Base-by-base conservation (phyloP, 1,140 invertebrate genomes). In the Amyelois transitella region DNA sequence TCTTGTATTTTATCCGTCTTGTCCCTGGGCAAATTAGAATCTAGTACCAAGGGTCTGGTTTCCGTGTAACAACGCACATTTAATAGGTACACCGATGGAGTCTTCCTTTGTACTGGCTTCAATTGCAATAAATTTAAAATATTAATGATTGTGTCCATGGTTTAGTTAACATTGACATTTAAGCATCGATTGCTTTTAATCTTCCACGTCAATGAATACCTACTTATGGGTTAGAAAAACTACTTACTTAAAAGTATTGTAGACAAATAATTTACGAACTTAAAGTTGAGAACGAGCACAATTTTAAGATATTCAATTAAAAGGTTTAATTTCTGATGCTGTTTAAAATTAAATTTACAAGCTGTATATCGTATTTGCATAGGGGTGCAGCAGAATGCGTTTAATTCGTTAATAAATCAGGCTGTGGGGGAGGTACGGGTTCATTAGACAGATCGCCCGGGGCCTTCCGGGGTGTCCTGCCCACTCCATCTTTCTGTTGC, bases 351-450 rank as follows among this genome's bases (percentile, higher is more conserved):
- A n/a, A 60, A 62, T 61, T 60, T 48, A 17, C 22, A 61, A 52
- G 53, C 59, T 19, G 53, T 60, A 64, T 73, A 77, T 66, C 66
- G 69, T 73, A 79, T 76, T 82, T 75, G 67, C 69, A 77, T 73
- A 75, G 81, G 78, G 45, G 75, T 84, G 84, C 81, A 87, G 68
- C 63, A 83, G 81, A 81, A 86, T 86, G 84, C 82, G 79, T 83
- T 88, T 87, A 87, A 87, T 87, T 86, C 72, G 82, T 88, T 86
- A 88, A 88, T 88, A 88, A 88, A 88, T 88, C 84, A 86, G 82
- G 74, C 75, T 77, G 78, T 57, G 67, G 79, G 73, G 79, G 74
- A 68, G 80, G 73, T 68, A 58, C 61, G 72, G 78, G 79, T 88
- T 86, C 82, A 88, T 88, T 88, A 88, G 84, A 83, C 71, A 70